Evolutionary conservation across 2,888 invertebrate species (phyloP).

Genomic region (Lycaena phlaeas): DNA sequence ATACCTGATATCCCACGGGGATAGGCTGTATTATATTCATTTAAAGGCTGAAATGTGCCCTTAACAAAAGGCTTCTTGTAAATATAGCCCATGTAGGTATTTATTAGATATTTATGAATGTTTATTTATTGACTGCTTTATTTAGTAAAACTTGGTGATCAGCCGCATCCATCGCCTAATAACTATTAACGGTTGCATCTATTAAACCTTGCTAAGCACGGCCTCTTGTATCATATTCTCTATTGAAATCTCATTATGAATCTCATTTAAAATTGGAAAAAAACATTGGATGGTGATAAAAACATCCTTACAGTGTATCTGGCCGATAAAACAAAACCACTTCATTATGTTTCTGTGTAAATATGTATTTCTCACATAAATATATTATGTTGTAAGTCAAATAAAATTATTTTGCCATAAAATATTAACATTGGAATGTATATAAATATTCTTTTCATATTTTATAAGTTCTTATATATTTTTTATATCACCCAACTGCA

Average conservation of each 20-base stretch:
- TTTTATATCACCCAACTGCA: constrained; percentile 25
- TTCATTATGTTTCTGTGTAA: constrained; percentile 8
- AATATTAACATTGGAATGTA: constrained; percentile 8
- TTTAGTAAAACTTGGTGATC: constrained; percentile 57
- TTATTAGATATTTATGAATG: constrained; percentile 74
- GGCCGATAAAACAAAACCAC: constrained; percentile 9
- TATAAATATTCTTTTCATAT: constrained; percentile 9
- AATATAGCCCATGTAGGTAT: constrained; percentile 72
- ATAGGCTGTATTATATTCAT: constrained; percentile 71
- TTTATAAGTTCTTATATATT: constrained; percentile 14
- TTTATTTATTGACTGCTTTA: constrained; percentile 74
- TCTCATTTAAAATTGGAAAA: constrained; percentile 62
- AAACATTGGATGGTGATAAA: constrained; percentile 66
- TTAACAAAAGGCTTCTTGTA: constrained; percentile 65
- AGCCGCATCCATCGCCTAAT: constrained; percentile 51
- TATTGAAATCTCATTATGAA: constrained; percentile 66
- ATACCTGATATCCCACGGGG: constrained; percentile 66
- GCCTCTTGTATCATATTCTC: constrained; percentile 56
- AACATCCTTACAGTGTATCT: constrained; percentile 33
- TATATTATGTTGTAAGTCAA: constrained; percentile 2
- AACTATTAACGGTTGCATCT: constrained; percentile 61
- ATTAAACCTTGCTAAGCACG: constrained; percentile 65
- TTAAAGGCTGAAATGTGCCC: constrained; percentile 65
- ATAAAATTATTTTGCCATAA: constrained; percentile 11
- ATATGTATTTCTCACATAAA: constrained; percentile 5